Evolutionary conservation across 2,113 vertebrate genomes (phyloP).

Genomic region (Pedetes capensis): DNA sequence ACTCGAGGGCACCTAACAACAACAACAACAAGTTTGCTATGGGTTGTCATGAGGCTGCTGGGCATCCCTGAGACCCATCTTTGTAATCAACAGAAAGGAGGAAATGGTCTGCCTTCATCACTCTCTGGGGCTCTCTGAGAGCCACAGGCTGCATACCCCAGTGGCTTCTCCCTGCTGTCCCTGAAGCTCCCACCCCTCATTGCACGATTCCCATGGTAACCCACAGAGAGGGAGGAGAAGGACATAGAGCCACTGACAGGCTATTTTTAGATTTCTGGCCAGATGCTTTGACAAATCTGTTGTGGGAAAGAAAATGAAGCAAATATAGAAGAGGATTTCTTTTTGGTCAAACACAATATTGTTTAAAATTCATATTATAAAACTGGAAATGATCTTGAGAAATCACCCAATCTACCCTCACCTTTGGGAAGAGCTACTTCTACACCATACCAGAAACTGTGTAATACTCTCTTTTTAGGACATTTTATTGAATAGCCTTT

Average conservation of each 20-base stretch:
- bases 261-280: slow-evolving; percentile 67
- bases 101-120: background rate
- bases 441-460: background rate
- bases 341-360: background rate
- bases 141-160: background rate
- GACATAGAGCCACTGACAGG: background rate
- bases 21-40: background rate
- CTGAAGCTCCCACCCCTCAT: background rate
- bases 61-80: background rate
- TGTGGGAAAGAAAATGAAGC: slow-evolving; percentile 30
- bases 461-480: background rate
- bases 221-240: background rate
- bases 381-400: slow-evolving; percentile 20
- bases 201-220: slow-evolving; percentile 70
- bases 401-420: background rate
- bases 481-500: background rate
- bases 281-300: slow-evolving; percentile 69
- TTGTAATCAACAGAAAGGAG: background rate
- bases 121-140: background rate
- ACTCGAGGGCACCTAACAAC: too few species aligned
- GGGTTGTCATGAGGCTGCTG: background rate
- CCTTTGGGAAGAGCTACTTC: background rate
- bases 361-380: slow-evolving; percentile 44
- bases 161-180: background rate
- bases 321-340: slow-evolving; percentile 20